Evolutionary conservation across 1,140 invertebrate genomes (phyloP), one percentile per base, ranked within the genome.

Genomic region (Panagrolaimus sp.): DNA sequence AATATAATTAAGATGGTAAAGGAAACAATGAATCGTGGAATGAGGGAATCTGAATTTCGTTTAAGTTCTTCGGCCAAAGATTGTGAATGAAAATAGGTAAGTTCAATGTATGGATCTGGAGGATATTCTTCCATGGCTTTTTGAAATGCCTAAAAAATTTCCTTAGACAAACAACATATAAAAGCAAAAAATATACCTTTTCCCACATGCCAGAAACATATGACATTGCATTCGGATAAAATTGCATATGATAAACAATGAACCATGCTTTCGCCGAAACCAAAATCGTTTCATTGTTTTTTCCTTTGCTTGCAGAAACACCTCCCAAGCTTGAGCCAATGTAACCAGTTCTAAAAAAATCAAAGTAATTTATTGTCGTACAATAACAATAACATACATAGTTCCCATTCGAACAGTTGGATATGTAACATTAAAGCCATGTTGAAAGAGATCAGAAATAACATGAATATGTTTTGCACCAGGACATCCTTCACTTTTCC

Each of bases 401-500:
- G 43, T 64, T 48, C 78, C 81, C 10, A 83, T 32, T 26, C 72
- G 68, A 58, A 82, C 67, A 12, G 74, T 82, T 38, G 80, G 80
- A 71, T 79, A 82, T 26, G 80, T 80, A n/a, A 82, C 72, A 66
- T 83, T 81, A 68, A 82, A 67, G 17, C 80, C 80, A 63, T 83
- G 80, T 48, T 83, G 73, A 68, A 68, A 83, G 15, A 82, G 73
- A 12, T 79, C 73, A 32, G 75, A 76, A 28, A 83, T 66, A 8
- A 82, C 32, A 28, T 79, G 75, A 24, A 82, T 68, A 55, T 82
- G 80, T 28, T 73, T 71, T 62, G 82, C 83, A 21, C 78, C 78
- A 15, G 81, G 76, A 67, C 81, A 82, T 3, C 68, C 78, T 44
- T 80, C 69, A 68, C 67, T 64, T 28, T 65, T 43, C n/a, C 64